Base-by-base conservation (phyloP, 2,113 vertebrate species). In the Pelobates fuscus region DNA sequence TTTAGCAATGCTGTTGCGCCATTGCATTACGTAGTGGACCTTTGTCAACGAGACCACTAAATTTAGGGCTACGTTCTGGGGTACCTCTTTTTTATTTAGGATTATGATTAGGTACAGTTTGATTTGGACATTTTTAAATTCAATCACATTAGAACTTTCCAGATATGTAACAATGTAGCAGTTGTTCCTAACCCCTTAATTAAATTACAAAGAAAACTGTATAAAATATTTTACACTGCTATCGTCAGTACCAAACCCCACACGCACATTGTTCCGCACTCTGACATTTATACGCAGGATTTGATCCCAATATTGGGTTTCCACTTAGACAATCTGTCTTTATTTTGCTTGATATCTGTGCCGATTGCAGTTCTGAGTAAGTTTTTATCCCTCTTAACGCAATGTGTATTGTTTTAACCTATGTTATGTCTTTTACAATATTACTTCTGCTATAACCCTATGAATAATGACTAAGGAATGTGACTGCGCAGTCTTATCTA, bases 331-430 rank as follows among this genome's bases (percentile, higher is more conserved):
- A 66, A 60, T 60, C 64, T 67, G 72, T 60, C 72, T 76, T 67
- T 59, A 41, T 46, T 67, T 76, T 67, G 4, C 21, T 24, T 21
- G 37, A 23, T 24, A 44, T 49, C 25, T 30, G 37, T 54, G 52
- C 46, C 11, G 24, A 60, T 59, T 46, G 54, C 55, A n/a, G 10
- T 18, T 20, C 4, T 2, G 61, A 27, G 71, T 54, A 14, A 57
- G 27, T 57, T 37, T 15, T 49, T 49, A 44, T 67, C 63, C 72
- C 57, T 61, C 41, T 11, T 67, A 76, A 76, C 41, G 41, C 72
- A 29, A 41, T 67, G 64, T 60, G 37, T 76, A 67, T 76, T 76
- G 55, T 76, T 67, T 76, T 76, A 76, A 67, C 72, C 64, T 67
- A 67, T 67, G 72, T 60, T 67, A 76, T 67, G 63, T 67, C 72